phyloP scores from a whole-genome alignment of 2,797 vertebrate species.

The Gephyroberyx darwinii region DNA sequence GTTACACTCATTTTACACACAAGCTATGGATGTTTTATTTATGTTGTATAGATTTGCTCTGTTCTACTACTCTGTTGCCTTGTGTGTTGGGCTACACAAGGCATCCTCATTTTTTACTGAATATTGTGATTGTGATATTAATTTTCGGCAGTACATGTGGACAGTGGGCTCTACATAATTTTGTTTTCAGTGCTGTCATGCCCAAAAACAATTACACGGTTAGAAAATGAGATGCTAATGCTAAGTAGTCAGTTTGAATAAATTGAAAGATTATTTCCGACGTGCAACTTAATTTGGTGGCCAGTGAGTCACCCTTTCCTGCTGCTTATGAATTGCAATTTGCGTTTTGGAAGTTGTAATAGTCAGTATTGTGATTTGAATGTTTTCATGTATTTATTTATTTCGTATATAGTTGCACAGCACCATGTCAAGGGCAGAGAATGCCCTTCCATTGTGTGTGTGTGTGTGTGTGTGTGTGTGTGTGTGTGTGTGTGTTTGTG shows the following conservation, averaged over 20 bases:
- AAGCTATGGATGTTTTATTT: too few species aligned
- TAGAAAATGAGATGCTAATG: constrained; percentile 17
- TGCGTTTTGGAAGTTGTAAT: constrained; percentile 24
- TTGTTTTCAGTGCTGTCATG: constrained; percentile 9
- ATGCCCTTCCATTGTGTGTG: neutral
- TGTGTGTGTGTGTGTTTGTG: neutral
- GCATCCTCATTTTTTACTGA: neutral
- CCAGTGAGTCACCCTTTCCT: constrained; percentile 5
- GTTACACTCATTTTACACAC: too few species aligned
- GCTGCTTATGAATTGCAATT: constrained; percentile 23
- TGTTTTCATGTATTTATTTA: neutral
- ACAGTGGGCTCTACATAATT: constrained; percentile 30
- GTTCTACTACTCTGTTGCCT: too few species aligned
- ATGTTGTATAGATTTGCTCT: too few species aligned
- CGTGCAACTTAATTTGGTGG: constrained; percentile 12
- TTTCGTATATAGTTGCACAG: neutral
- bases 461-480: neutral
- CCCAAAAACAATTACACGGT: constrained; percentile 10
- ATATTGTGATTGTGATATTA: constrained; percentile 5
- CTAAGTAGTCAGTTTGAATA: constrained; percentile 32
- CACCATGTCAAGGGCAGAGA: constrained; percentile 12
- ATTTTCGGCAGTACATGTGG: constrained; percentile 18
- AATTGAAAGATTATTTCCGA: constrained; percentile 24
- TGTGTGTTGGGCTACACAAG: too few species aligned
- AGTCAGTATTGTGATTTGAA: constrained; percentile 26